Base-by-base conservation (phyloP, 2,113 vertebrate species). In the Cephalopterus ornatus region DNA sequence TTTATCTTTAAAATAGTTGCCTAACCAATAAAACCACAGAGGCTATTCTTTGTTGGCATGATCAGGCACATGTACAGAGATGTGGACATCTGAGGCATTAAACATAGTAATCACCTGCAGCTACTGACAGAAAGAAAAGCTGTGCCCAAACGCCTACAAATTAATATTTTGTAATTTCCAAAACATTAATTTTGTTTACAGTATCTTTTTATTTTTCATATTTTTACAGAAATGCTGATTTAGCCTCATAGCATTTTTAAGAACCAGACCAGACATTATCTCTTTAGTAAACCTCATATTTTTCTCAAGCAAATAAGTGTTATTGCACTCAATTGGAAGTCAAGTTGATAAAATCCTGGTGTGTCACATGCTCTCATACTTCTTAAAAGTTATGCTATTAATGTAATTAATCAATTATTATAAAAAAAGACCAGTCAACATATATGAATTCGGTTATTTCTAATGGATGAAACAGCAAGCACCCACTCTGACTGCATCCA, bases 121-220 rank as follows among this genome's bases (percentile, higher is more conserved):
- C 44, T 44, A 75, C 58, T 59, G 27, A 37, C 35, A 85, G 46
- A 74, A 66, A 74, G 35, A 67, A 49, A 85, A 80, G 41, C 17
- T 61, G 46, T 0, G 2, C 22, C 11, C 19, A 84, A 71, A 76
- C 1, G 0, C 3, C 12, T 24, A 12, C 9, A 72, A 85, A 92
- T 11, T 35, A 21, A 17, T 49, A 27, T 59, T 47, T 74, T 77
- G 56, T 47, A 20, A 75, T 75, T 73, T 91, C 37, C 13, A 80
- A 37, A 91, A 24, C 42, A 53, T 27, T 13, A 41, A 80, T 42
- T 88, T 92, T 74, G n/a, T 35, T 90, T 33, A 63, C 18, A 85
- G 14, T 33, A 63, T 2, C 30, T 49, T 21, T 5, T 2, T 12
- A 59, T 14, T 62, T 87, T 71, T 37, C 0, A 0, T 13, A 16